phyloP scores from a whole-genome alignment of 1,140 invertebrate genomes.

The Phymorhynchus buccinoides region DNA sequence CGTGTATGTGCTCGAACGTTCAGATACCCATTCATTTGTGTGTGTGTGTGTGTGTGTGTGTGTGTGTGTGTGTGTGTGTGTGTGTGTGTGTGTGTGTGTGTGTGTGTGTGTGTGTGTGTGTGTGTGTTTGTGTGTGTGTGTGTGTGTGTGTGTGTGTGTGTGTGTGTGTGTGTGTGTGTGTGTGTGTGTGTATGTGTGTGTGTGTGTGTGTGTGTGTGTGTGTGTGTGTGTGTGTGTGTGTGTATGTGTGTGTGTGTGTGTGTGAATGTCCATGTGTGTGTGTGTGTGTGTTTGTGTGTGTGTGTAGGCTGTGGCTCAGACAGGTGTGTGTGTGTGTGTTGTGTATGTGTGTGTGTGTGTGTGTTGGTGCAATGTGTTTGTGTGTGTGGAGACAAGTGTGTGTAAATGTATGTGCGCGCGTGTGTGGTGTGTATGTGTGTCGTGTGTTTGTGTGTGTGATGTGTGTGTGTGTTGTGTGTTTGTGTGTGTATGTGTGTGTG shows the following conservation, averaged over 20 bases:
- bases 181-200: slow-evolving; percentile 12
- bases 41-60: slow-evolving; percentile 10
- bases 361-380: too few relatives aligned
- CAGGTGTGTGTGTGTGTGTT: too few relatives aligned
- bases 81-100: background rate
- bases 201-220: background rate
- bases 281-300: too few relatives aligned
- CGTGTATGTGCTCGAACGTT: slow-evolving; percentile 8
- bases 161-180: slow-evolving; percentile 31
- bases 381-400: too few relatives aligned
- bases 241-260: slow-evolving; percentile 20
- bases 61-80: slow-evolving; percentile 15
- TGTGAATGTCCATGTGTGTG: background rate
- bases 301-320: too few relatives aligned
- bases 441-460: background rate
- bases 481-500: slow-evolving; percentile 22
- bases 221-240: slow-evolving; percentile 7
- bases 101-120: slow-evolving; percentile 25
- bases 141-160: background rate
- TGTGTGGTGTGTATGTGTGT: too few relatives aligned
- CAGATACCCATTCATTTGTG: too few relatives aligned
- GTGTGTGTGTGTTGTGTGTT: too few relatives aligned
- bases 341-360: too few relatives aligned
- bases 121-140: background rate
- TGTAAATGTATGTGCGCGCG: too few relatives aligned